Conservation (phyloP, 2,113 vertebrate species). For the Pelusios castaneus region DNA sequence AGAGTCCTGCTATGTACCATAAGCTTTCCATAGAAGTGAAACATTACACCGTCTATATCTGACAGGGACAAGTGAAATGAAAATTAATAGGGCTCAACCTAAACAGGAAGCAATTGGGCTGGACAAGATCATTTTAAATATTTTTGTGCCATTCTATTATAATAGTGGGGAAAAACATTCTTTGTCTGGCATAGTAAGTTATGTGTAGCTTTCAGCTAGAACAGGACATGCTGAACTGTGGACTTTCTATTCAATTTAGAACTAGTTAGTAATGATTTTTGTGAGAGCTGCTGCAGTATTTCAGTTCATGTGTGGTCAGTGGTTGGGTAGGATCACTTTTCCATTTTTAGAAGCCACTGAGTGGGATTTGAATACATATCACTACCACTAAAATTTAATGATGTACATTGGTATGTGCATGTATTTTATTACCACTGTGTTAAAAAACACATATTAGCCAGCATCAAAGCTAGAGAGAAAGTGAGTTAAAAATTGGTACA, state of each 20-base stretch:
- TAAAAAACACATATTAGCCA: not conserved
- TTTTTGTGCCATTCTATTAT: not conserved
- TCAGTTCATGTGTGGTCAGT: not conserved
- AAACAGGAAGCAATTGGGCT: too few species aligned
- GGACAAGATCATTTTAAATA: not conserved
- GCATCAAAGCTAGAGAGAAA: not conserved
- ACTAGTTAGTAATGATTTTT: not conserved
- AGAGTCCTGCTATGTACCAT: not conserved
- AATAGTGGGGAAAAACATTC: not conserved
- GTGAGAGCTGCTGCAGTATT: not conserved
- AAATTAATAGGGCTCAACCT: not conserved
- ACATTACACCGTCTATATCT: too few species aligned
- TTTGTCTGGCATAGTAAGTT: not conserved
- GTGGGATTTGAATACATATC: not conserved
- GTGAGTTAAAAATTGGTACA: slow-evolving; percentile 4
- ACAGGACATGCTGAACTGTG: not conserved
- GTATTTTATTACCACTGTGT: not conserved
- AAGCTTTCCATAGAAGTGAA: not conserved
- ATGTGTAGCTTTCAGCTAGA: not conserved
- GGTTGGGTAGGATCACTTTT: not conserved
- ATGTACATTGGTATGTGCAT: not conserved
- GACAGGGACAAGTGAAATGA: not conserved
- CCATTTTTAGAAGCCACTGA: not conserved
- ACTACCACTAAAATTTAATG: not conserved
- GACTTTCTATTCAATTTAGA: not conserved